phyloP scores from a whole-genome alignment of 1,140 invertebrate genomes.

The Drosophila parabipectinata region DNA sequence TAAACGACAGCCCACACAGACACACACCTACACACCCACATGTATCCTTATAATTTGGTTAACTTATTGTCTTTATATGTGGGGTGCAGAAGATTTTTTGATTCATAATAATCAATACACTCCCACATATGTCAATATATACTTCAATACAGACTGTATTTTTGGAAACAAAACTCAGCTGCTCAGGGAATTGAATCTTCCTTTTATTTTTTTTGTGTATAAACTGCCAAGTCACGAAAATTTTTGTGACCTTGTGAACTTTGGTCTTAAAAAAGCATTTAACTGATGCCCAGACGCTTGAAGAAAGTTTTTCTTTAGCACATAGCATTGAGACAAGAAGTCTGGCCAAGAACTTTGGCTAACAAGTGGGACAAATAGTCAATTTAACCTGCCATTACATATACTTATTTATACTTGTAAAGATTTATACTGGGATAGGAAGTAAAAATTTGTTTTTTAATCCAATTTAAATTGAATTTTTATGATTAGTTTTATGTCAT shows the following conservation, averaged over 20 bases:
- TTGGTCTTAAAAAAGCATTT: constrained; percentile 67
- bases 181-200: too few species aligned
- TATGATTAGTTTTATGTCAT: too few species aligned
- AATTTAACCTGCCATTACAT: constrained; percentile 49
- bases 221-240: constrained; percentile 60
- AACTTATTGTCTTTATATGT: constrained; percentile 25
- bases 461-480: neutral
- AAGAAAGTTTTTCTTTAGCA: constrained; percentile 57
- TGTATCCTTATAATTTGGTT: constrained; percentile 6
- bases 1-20: constrained; percentile 26
- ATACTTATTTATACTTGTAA: constrained; percentile 2
- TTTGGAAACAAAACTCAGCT: neutral
- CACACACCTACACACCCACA: constrained; percentile 18
- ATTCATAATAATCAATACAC: constrained; percentile 22
- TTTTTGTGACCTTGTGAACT: constrained; percentile 71
- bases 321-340: constrained; percentile 45
- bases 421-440: constrained; percentile 8
- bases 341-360: constrained; percentile 50
- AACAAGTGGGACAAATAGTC: constrained; percentile 49
- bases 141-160: neutral
- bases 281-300: constrained; percentile 59
- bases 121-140: neutral
- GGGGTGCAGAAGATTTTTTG: constrained; percentile 2
- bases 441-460: neutral
- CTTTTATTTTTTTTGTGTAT: neutral